Percentiles rank a stretch among this genome's conserved stretches.
Evolutionary conservation across 2,888 invertebrate species (phyloP).

Genomic region (Sipunculus nudus): DNA sequence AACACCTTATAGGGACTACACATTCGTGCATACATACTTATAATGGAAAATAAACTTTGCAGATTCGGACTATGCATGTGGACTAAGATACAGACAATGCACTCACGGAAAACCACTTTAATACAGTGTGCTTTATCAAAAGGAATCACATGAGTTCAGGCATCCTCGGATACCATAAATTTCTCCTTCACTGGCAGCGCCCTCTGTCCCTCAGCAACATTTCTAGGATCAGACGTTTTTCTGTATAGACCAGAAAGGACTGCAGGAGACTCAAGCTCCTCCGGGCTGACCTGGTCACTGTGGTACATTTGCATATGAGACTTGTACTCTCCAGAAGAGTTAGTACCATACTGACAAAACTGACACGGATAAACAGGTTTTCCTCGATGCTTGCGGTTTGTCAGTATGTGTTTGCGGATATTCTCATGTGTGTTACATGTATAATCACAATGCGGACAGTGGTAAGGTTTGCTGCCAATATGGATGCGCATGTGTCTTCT

Average conservation of each 20-base stretch:
- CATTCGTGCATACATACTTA: too few relatives aligned
- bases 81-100: too few relatives aligned
- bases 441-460: constrained; percentile 75
- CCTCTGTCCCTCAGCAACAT: constrained; percentile 19
- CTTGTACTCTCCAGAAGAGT: constrained; percentile 76
- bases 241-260: constrained; percentile 18
- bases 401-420: constrained; percentile 84
- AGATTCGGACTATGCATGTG: too few relatives aligned
- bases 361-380: constrained; percentile 82
- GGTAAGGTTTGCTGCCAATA: constrained; percentile 64
- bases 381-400: constrained; percentile 81
- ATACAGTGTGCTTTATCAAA: too few relatives aligned
- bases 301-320: constrained; percentile 74
- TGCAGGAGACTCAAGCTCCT: constrained; percentile 7
- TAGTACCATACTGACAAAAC: constrained; percentile 72
- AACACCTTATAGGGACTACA: too few relatives aligned
- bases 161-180: too few relatives aligned
- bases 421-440: constrained; percentile 77
- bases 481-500: constrained; percentile 65
- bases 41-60: too few relatives aligned
- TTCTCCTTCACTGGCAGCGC: constrained; percentile 19
- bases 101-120: too few relatives aligned
- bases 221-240: constrained; percentile 5
- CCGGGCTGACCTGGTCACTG: constrained; percentile 28
- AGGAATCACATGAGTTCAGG: too few relatives aligned